A percentile compares a stretch with the other conserved stretches of the same genome.
phyloP scores from a whole-genome alignment of 2,113 vertebrate genomes.

The Epinephelus lanceolatus region DNA sequence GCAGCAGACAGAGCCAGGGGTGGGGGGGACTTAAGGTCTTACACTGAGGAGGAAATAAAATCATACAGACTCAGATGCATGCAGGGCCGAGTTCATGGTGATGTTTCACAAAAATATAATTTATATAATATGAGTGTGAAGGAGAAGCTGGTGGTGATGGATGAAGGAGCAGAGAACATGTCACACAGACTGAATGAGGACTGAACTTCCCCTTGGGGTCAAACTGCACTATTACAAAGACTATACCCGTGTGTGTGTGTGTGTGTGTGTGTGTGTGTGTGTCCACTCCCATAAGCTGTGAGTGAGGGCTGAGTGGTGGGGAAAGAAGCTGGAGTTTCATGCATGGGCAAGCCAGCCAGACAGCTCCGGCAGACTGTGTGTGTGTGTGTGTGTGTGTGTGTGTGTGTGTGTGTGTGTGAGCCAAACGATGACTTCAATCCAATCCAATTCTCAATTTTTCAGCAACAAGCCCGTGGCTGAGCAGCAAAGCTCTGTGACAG shows the following conservation, averaged over 20 bases:
- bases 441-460: constrained; percentile 22
- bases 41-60: neutral
- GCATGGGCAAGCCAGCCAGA: constrained; percentile 40
- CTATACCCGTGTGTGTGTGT: constrained; percentile 15
- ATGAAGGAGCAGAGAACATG: constrained; percentile 19
- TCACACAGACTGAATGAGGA: constrained; percentile 30
- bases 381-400: constrained; percentile 14
- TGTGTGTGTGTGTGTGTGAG: constrained; percentile 7
- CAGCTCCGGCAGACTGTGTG: constrained; percentile 34
- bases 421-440: constrained; percentile 20
- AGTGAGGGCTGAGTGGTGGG: constrained; percentile 16
- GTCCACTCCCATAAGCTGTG: constrained; percentile 19
- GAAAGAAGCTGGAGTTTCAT: constrained; percentile 43
- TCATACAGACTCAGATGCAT: neutral
- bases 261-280: constrained; percentile 24
- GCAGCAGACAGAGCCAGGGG: neutral
- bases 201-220: constrained; percentile 14
- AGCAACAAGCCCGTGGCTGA: constrained; percentile 18
- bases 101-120: neutral
- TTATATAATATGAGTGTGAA: neutral
- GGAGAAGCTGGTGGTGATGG: constrained; percentile 22
- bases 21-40: neutral
- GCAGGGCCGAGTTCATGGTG: neutral
- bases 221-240: neutral
- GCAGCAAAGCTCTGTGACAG: constrained; percentile 42